A percentile compares a stretch with the other conserved stretches of the same genome.
phyloP scores from a whole-genome alignment of 2,113 vertebrate species.

The Meriones unguiculatus region DNA sequence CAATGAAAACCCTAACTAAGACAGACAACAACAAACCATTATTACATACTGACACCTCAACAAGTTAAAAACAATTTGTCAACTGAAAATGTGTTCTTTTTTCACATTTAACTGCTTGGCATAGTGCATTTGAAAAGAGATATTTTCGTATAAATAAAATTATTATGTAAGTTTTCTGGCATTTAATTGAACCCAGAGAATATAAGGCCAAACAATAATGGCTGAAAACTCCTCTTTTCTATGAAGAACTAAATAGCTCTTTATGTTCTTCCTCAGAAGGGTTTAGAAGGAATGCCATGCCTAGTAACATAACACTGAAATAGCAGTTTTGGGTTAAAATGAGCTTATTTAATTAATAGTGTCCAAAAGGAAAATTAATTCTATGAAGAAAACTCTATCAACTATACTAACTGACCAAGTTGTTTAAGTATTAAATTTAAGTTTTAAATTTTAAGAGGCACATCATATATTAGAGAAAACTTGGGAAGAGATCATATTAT shows the following conservation, averaged over 20 bases:
- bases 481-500: background rate
- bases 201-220: background rate
- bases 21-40: background rate
- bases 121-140: background rate
- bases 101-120: background rate
- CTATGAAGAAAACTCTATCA: slow-evolving; percentile 22
- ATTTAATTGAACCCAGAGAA: background rate
- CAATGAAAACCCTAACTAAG: too few relatives aligned
- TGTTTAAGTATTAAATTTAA: slow-evolving; percentile 15
- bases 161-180: background rate
- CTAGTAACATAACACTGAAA: slow-evolving; percentile 38
- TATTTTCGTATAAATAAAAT: slow-evolving; percentile 10
- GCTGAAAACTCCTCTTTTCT: background rate
- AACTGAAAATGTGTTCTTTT: background rate
- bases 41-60: background rate
- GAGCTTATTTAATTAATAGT: slow-evolving; percentile 24
- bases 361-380: background rate
- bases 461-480: background rate
- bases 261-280: background rate
- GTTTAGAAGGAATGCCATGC: background rate
- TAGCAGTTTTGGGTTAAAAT: slow-evolving; percentile 31
- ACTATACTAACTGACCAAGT: slow-evolving; percentile 43
- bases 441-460: slow-evolving; percentile 54
- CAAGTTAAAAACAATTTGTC: background rate
- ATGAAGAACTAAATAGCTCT: background rate